phyloP scores from a whole-genome alignment of 2,888 invertebrate genomes.

The Hololepta plana region DNA sequence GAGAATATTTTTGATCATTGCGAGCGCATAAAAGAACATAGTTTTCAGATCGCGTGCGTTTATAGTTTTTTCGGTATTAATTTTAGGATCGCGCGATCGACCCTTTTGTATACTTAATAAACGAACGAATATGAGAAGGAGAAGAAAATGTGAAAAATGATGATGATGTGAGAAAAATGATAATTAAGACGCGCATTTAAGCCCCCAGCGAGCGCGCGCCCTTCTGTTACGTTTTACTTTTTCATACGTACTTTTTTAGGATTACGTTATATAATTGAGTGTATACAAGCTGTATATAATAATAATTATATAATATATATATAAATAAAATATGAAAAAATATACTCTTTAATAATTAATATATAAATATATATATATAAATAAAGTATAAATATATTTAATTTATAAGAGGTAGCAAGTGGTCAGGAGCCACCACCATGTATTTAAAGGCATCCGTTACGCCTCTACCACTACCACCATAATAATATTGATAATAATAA shows the following conservation, averaged over 20 bases:
- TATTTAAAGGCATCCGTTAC: conserved; percentile 21
- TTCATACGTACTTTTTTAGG: conserved; percentile 24
- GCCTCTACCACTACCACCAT: neutral
- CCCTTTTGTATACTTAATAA: conserved; percentile 22
- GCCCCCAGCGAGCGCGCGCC: conserved; percentile 18
- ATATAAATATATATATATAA: conserved; percentile 16
- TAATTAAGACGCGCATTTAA: too few relatives aligned
- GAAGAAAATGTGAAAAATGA: conserved; percentile 1
- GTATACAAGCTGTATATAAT: conserved; percentile 31
- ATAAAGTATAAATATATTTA: conserved; percentile 17
- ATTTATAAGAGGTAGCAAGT: conserved; percentile 25
- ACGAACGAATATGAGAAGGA: conserved; percentile 1
- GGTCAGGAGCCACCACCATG: conserved; percentile 26
- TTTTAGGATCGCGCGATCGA: conserved; percentile 16
- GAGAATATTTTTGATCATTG: too few relatives aligned
- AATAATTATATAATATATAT: conserved; percentile 24
- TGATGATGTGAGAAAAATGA: too few relatives aligned
- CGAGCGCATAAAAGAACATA: too few relatives aligned
- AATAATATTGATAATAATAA: too few relatives aligned
- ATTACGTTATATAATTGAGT: conserved; percentile 26
- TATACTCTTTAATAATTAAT: conserved; percentile 26
- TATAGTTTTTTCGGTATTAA: conserved; percentile 12
- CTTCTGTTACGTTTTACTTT: conserved; percentile 21
- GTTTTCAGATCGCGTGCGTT: conserved; percentile 16
- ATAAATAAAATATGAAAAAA: too few relatives aligned